A percentile compares a stretch with the other conserved stretches of the same genome.
Conservation (phyloP, 2,797 vertebrate genomes). For the Steatocranus sp. region DNA sequence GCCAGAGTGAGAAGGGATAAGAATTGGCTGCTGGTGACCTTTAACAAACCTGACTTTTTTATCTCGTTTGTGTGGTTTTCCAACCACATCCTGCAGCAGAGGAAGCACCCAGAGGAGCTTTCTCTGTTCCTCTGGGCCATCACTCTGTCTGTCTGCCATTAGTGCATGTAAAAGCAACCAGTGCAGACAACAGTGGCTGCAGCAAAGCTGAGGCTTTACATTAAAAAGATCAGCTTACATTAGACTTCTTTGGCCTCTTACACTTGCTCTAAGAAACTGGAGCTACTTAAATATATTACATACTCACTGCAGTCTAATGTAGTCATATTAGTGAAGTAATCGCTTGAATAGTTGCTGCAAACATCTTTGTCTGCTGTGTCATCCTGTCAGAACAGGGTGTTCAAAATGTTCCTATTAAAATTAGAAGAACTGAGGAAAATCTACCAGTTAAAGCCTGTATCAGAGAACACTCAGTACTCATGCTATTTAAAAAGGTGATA, state of each 20-base stretch:
- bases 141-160: conserved; percentile 2
- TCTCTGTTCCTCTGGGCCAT: neutral
- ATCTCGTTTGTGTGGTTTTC: conserved; percentile 22
- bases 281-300: neutral
- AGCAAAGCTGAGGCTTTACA: neutral
- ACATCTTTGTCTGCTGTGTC: neutral
- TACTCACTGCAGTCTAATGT: neutral
- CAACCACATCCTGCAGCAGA: conserved; percentile 14
- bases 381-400: neutral
- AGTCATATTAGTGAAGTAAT: neutral
- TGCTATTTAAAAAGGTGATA: neutral
- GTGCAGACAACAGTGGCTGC: neutral
- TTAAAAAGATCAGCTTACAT: neutral
- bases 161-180: neutral
- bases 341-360: neutral
- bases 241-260: neutral
- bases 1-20: conserved; percentile 33
- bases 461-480: neutral
- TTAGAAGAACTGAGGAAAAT: neutral
- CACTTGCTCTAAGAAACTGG: neutral
- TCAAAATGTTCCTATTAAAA: neutral
- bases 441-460: neutral
- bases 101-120: neutral
- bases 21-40: conserved; percentile 61
- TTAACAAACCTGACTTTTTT: conserved; percentile 57